Evolutionary conservation across 2,113 vertebrate species (phyloP).

Genomic region (Poicephalus gulielmi): DNA sequence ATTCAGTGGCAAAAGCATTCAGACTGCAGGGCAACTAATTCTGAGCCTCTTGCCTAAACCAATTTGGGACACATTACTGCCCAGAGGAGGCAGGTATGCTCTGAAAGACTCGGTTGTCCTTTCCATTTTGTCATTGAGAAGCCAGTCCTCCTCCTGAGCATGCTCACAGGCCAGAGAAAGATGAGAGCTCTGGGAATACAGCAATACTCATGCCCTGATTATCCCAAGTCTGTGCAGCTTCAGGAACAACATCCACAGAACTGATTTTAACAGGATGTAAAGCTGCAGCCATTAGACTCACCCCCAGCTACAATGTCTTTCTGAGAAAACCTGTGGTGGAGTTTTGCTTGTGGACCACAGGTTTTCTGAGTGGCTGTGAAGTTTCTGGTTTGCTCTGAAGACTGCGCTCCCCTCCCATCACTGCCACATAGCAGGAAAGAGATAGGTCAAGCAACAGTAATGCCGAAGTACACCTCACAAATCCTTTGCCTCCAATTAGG

Average conservation of each 20-base stretch:
- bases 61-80: background rate
- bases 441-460: background rate
- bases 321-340: background rate
- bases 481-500: background rate
- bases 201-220: background rate
- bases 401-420: background rate
- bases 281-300: background rate
- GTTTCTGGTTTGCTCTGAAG: background rate
- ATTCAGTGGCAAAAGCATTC: background rate
- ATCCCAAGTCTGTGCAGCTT: background rate
- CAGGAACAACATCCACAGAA: background rate
- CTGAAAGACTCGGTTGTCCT: background rate
- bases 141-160: background rate
- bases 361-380: background rate
- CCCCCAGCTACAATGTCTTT: background rate
- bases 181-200: background rate
- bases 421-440: background rate
- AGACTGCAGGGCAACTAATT: background rate
- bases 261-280: background rate
- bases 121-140: background rate
- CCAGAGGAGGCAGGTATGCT: accelerated
- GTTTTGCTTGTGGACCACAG: background rate
- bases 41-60: background rate
- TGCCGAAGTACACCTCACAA: background rate
- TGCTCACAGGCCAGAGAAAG: background rate